phyloP scores from a whole-genome alignment of 2,888 invertebrate species.

The Noctua comes region DNA sequence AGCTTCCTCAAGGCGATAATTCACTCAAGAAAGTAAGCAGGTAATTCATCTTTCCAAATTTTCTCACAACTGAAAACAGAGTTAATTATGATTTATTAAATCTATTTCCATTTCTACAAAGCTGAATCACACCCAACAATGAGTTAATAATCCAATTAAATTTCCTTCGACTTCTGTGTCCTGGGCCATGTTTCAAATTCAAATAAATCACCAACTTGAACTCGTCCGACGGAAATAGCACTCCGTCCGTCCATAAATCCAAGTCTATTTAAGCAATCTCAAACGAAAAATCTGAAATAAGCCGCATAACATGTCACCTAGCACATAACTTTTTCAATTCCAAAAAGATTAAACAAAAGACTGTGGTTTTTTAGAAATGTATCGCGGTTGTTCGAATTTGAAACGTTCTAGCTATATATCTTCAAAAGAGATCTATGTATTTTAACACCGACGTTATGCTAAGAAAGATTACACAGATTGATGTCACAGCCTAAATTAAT shows the following conservation, averaged over 20 bases:
- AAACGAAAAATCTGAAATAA: slow-evolving; percentile 89
- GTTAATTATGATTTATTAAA: slow-evolving; percentile 77
- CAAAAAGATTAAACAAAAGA: slow-evolving; percentile 68
- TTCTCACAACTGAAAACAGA: slow-evolving; percentile 71
- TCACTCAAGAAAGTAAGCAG: slow-evolving; percentile 55
- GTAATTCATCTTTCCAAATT: slow-evolving; percentile 69
- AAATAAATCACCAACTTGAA: slow-evolving; percentile 87
- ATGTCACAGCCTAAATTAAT: slow-evolving; percentile 10
- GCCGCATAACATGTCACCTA: slow-evolving; percentile 82
- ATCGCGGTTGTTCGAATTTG: slow-evolving; percentile 54
- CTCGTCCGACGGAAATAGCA: slow-evolving; percentile 89
- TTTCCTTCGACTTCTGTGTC: slow-evolving; percentile 86
- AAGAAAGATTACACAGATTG: slow-evolving; percentile 14
- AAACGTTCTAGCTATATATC: slow-evolving; percentile 23
- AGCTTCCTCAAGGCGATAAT: slow-evolving; percentile 36
- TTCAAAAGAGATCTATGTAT: slow-evolving; percentile 20
- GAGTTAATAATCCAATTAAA: slow-evolving; percentile 89
- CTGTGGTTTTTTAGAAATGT: slow-evolving; percentile 50
- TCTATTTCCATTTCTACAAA: slow-evolving; percentile 77
- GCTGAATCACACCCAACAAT: slow-evolving; percentile 80
- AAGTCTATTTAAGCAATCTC: slow-evolving; percentile 89
- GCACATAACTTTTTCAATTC: slow-evolving; percentile 75
- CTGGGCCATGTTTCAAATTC: slow-evolving; percentile 88
- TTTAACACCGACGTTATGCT: slow-evolving; percentile 10
- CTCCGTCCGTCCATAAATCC: slow-evolving; percentile 88